A percentile compares a stretch with the other conserved stretches of the same genome.
These are phyloP conservation scores for Gulo gulo DNA, from an alignment of 2,113 vertebrate species.

Conservation along the genomic window DNA sequence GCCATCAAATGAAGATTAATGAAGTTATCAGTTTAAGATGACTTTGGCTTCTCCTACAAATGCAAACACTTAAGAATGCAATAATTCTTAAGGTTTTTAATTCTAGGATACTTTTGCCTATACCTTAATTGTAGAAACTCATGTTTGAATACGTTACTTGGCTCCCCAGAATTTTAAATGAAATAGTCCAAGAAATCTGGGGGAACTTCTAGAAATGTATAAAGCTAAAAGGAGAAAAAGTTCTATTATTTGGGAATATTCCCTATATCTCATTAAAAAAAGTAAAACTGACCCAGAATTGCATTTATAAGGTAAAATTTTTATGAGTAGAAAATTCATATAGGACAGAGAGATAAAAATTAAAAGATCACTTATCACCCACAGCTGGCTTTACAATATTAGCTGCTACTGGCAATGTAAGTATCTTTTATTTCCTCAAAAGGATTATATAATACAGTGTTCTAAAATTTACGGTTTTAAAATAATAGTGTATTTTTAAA, in stretches of 20 bases:
- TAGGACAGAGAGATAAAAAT: background rate
- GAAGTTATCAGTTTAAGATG: background rate
- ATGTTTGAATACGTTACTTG: background rate
- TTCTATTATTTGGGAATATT: background rate
- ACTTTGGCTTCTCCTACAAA: background rate
- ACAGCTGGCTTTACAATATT: background rate
- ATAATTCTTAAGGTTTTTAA: background rate
- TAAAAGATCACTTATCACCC: background rate
- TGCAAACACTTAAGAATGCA: background rate
- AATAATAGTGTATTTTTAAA: background rate
- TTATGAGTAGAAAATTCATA: background rate
- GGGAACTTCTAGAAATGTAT: background rate
- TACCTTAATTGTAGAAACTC: background rate
- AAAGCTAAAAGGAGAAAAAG: background rate
- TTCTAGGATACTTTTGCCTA: background rate
- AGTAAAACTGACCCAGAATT: background rate
- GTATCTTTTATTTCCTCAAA: background rate
- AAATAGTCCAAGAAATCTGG: background rate
- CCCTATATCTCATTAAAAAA: background rate
- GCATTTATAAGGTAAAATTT: background rate
- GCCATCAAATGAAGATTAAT: background rate
- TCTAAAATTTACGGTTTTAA: background rate
- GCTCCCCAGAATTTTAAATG: background rate
- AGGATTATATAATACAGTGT: background rate
- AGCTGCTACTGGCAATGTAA: background rate